A percentile compares a stretch with the other conserved stretches of the same genome.
Evolutionary conservation across 2,888 invertebrate genomes (phyloP).

Genomic region (Stegophylla sp.): DNA sequence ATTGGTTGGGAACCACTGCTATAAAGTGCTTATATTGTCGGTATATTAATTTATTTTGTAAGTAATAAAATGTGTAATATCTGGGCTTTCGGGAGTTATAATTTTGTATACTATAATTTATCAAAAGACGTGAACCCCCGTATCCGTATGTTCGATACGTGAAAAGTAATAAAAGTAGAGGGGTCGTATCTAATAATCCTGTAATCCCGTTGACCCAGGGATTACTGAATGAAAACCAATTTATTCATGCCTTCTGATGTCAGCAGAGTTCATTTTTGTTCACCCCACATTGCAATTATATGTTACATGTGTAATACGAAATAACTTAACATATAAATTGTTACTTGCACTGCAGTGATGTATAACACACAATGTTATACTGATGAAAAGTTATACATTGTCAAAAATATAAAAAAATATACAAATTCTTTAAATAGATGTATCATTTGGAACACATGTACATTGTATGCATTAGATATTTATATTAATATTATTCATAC

Average conservation of each 20-base stretch:
- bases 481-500: no score
- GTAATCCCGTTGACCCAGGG: slow-evolving; percentile 56
- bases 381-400: neutral
- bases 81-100: slow-evolving; percentile 48
- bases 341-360: neutral
- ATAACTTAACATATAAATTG: slow-evolving; percentile 52
- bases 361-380: neutral
- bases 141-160: slow-evolving; percentile 17
- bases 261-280: slow-evolving; percentile 50
- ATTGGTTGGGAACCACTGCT: no score
- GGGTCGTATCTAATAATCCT: slow-evolving; percentile 56
- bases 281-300: slow-evolving; percentile 30
- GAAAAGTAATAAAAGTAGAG: slow-evolving; percentile 58
- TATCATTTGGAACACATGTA: neutral
- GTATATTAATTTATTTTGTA: slow-evolving; percentile 50
- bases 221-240: slow-evolving; percentile 58
- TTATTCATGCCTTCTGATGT: slow-evolving; percentile 58
- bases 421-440: neutral
- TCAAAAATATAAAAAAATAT: neutral
- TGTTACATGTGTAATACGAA: slow-evolving; percentile 21
- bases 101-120: slow-evolving; percentile 54
- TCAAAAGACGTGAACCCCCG: slow-evolving; percentile 44
- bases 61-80: slow-evolving; percentile 55
- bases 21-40: slow-evolving; percentile 50
- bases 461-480: neutral